These are phyloP conservation scores for Iphiclides podalirius DNA, from an alignment of 2,888 invertebrate genomes.

Conservation along the genomic window DNA sequence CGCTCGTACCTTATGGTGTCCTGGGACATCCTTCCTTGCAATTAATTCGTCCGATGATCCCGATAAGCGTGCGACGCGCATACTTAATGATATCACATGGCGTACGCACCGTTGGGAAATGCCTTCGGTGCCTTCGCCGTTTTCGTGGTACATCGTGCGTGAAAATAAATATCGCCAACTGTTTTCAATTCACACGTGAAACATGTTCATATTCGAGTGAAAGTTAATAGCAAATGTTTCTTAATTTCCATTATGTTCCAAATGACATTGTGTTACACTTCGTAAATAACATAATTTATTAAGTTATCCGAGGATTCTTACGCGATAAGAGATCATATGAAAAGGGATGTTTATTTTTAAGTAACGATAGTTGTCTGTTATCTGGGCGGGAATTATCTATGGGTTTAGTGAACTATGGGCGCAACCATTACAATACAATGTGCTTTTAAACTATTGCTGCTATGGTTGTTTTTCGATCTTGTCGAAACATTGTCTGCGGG, in stretches of 20 bases:
- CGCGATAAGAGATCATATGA: slow-evolving; percentile 13
- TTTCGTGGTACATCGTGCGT: slow-evolving; percentile 15
- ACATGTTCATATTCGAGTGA: neutral
- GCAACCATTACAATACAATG: neutral
- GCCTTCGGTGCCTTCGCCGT: slow-evolving; percentile 30
- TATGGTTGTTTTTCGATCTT: neutral
- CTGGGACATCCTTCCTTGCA: slow-evolving; percentile 64
- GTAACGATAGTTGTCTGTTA: slow-evolving; percentile 10
- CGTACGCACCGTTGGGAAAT: slow-evolving; percentile 41
- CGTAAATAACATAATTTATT: neutral
- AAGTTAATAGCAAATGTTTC: neutral
- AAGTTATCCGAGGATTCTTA: slow-evolving; percentile 11
- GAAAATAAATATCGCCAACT: slow-evolving; percentile 11
- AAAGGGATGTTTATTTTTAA: slow-evolving; percentile 17
- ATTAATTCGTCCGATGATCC: slow-evolving; percentile 71
- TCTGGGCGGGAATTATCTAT: slow-evolving; percentile 18
- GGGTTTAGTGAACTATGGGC: slow-evolving; percentile 21
- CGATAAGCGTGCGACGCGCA: slow-evolving; percentile 64
- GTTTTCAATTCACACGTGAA: slow-evolving; percentile 17
- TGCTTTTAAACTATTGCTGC: neutral
- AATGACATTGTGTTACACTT: too few relatives aligned
- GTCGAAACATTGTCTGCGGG: too few relatives aligned
- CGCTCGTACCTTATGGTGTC: slow-evolving; percentile 60
- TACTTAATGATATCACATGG: slow-evolving; percentile 68
- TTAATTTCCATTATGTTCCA: too few relatives aligned